Base-by-base conservation (phyloP, 2,113 vertebrate genomes). In the Hippocampus guttulatus region DNA sequence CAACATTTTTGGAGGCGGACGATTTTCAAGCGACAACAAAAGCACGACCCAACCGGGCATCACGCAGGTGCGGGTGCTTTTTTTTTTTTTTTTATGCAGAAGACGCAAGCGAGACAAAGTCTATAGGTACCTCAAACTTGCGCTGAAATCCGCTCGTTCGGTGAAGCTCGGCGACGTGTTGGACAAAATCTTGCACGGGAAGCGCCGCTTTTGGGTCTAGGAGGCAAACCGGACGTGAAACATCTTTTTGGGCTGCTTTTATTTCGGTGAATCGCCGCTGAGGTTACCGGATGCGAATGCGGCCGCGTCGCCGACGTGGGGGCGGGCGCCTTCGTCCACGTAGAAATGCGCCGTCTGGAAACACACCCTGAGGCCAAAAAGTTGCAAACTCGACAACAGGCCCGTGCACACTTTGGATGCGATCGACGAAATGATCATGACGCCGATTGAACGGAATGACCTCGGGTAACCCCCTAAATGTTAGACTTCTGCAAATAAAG, bases 271-370 rank as follows among this genome's bases (percentile, higher is more conserved):
- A 10, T 25, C 1, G 11, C 12, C 21, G 12, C 3, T 1, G 21
- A 21, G 20, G 3, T 83, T 88, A 88, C 80, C 82, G 30, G 67
- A 54, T 60, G 68, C 25, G 41, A 70, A n/a, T 5, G 52, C 68
- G 64, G 71, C 55, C 15, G 78, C 85, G 47, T 93, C 86, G 82
- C 97, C 95, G 63, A 96, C 95, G 84, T 94, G 90, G 63, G 96
- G 94, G 6, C 96, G 97, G 0, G 93, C 92, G 74, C 87, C 95
- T 75, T 98, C 96, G 57, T 97, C 94, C 72, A 99, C 92, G 90
- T 99, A 99, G 90, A 99, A 98, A 77, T 98, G 96, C 78, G 97
- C 97, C 1, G 96, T 98, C 92, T 98, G 97, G 88, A 99, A 99
- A 86, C 97, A 99, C 74, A 95, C 94, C 86, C 96, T 98, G 84